Base-by-base conservation (phyloP, 1,140 invertebrate species). In the Caenorhabditis elegans region DNA sequence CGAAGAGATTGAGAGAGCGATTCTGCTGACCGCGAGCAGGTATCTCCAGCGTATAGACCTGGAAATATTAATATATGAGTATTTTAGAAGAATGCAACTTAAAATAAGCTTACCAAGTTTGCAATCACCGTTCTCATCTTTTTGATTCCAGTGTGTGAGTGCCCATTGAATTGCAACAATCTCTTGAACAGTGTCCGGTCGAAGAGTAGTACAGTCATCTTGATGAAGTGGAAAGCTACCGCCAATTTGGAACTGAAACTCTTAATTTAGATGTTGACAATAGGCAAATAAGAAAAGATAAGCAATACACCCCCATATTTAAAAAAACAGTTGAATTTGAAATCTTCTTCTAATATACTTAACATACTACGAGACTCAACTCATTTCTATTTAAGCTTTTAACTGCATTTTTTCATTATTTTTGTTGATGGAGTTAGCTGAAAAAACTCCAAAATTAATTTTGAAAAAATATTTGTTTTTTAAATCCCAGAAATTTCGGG, bases 81-180 rank as follows among this genome's bases (percentile, higher is more conserved):
- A 17, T 17, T 22, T n/a, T n/a, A 26, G 5, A 76, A 19, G 15
- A 49, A 19, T 11, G 15, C 26, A 77, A 77, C 48, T n/a, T n/a
- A 19, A 28, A 31, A 26, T 11, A 34, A 75, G 34, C 79, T n/a
- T 51, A 80, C 83, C 84, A 47, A 87, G 55, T 79, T 85, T 85
- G 36, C 76, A 47, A 47, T 85, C 76, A 26, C 34, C 47, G 78
- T 85, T 85, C 53, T 60, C 79, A 19, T 85, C 81, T 47, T 85
- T 85, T 55, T 85, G 84, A 75, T 85, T 85, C 84, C 84, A 85
- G 75, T 85, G 84, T n/a, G 84, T 85, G 49, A 87, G 81, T 15
- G 87, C 86, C 87, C 87, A 88, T 83, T 88, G 87, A 49, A 88
- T 87, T 46, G 87, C 87, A 24, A 88, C 87, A 76, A 88, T 86